phyloP scores from a whole-genome alignment of 2,797 vertebrate species.

The Acanthurus tractus region DNA sequence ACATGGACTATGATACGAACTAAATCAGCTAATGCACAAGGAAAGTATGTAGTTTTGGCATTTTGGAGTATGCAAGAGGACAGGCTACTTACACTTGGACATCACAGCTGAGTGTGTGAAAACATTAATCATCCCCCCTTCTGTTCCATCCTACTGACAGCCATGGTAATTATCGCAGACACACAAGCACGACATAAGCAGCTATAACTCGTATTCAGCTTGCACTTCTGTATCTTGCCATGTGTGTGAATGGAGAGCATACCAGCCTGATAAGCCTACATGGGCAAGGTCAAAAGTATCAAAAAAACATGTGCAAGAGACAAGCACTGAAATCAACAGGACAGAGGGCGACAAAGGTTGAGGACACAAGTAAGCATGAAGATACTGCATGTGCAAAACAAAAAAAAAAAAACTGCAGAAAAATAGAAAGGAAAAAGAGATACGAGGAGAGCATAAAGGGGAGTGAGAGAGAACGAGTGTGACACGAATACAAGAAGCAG shows the following conservation, averaged over 20 bases:
- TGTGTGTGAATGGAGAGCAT: constrained; percentile 67
- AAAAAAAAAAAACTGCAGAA: not conserved
- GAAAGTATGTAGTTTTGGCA: constrained; percentile 21
- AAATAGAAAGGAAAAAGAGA: not conserved
- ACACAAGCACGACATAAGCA: constrained; percentile 55
- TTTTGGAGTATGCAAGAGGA: constrained; percentile 29
- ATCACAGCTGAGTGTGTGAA: constrained; percentile 69
- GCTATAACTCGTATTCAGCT: constrained; percentile 55
- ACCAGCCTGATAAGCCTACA: constrained; percentile 61
- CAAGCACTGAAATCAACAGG: constrained; percentile 13
- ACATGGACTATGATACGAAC: not conserved
- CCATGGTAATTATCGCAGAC: constrained; percentile 70
- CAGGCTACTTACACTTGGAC: constrained; percentile 55
- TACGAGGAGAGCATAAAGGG: constrained; percentile 20
- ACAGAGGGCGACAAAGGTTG: not conserved
- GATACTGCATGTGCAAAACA: not conserved
- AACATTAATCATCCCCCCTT: constrained; percentile 69
- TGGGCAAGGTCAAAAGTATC: constrained; percentile 64
- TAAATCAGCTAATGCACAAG: not conserved
- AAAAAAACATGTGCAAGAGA: constrained; percentile 41
- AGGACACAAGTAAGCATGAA: not conserved
- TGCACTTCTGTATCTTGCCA: constrained; percentile 51
- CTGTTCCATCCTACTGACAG: constrained; percentile 63
- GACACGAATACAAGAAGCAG: constrained; percentile 56
- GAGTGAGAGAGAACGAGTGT: constrained; percentile 32